Conservation (phyloP, 2,888 invertebrate genomes). For the Tineola bisselliella region DNA sequence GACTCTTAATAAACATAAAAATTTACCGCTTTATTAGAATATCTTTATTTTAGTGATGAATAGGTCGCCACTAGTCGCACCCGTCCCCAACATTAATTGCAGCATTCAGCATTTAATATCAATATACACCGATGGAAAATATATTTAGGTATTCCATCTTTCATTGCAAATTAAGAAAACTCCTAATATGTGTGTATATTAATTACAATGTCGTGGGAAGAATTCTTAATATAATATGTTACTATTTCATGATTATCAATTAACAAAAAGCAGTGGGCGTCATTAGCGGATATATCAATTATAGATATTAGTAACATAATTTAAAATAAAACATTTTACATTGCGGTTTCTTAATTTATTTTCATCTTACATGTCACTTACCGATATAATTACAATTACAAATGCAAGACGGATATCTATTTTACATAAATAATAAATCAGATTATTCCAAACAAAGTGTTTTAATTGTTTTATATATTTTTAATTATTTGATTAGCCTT, state of each 20-base stretch:
- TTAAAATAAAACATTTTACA: not conserved
- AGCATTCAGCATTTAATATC: not conserved
- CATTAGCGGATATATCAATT: not conserved
- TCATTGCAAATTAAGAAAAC: too few species aligned
- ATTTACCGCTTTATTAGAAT: slow-evolving; percentile 56
- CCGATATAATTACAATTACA: not conserved
- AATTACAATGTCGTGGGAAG: too few species aligned
- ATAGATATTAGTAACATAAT: not conserved
- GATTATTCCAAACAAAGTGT: not conserved
- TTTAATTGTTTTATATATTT: not conserved
- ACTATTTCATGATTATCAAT: too few species aligned
- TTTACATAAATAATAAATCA: not conserved
- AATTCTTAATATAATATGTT: too few species aligned
- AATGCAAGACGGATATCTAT: not conserved
- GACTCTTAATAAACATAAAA: slow-evolving; percentile 49
- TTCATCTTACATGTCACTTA: not conserved
- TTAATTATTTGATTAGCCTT: not conserved
- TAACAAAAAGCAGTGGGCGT: not conserved
- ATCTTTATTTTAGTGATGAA: not conserved
- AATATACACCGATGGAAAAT: too few species aligned
- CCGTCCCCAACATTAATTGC: not conserved
- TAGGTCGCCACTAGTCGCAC: not conserved
- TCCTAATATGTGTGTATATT: too few species aligned
- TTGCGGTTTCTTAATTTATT: not conserved
- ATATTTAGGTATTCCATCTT: too few species aligned